Base-by-base conservation (phyloP, 1,140 invertebrate species). In the Agrypnia vestita region DNA sequence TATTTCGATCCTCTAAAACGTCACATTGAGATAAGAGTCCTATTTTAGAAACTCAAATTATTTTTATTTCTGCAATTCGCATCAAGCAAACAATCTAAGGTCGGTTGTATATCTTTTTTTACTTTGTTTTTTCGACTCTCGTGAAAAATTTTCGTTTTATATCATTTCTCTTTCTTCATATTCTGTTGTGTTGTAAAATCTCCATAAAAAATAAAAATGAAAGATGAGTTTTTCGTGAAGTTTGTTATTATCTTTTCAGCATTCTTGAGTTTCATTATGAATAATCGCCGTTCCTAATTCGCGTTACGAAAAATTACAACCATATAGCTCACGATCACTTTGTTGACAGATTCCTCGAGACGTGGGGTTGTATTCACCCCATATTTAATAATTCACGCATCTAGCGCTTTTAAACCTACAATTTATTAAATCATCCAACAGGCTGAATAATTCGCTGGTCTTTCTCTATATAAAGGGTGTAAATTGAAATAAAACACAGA, bases 81-180 rank as follows among this genome's bases (percentile, higher is more conserved):
- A 69, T 11, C 64, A 69, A 13, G n/a, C 64, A 69, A 69, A 49
- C 64, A 69, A 69, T 69, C 64, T 47, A n/a, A 44, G 17, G 44
- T 69, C 46, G 64, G 13, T 69, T 46, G 46, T 44, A 17, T 64
- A 64, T 64, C 35, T 64, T 25, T n/a, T 13, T 19, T 21, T 10
- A 59, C 72, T 67, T 77, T 80, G 71, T 80, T 77, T 80, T 80
- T 25, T 69, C 67, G 55, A 64, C 69, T 80, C 76, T 80, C 79
- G 76, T 76, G 71, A 80, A 80, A 80, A 72, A 80, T 80, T 80
- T 35, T 80, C 75, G 43, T 71, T 73, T 79, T 76, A 43, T 44
- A 53, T 69, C 74, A 72, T 64, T 53, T 59, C 55, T 15, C 19
- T 25, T 72, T 47, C 59, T 80, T 74, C 61, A 49, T 71, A 17